Evolutionary conservation across 2,888 invertebrate genomes (phyloP).

Genomic region (Acheta domesticus): DNA sequence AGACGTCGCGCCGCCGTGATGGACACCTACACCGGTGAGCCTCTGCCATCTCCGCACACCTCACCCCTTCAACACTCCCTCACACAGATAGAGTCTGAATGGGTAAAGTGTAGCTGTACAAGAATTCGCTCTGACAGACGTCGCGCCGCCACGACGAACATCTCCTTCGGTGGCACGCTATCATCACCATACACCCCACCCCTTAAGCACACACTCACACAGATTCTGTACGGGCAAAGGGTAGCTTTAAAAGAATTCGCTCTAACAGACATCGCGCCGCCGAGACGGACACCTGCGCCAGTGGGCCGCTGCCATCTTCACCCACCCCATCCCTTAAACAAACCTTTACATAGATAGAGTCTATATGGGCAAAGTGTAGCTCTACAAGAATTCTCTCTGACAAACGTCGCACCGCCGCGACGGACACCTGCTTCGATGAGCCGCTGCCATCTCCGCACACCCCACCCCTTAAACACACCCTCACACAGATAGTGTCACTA

Average conservation of each 20-base stretch:
- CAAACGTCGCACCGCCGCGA: constrained; percentile 81
- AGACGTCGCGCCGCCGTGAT: constrained; percentile 78
- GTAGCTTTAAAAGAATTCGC: no score
- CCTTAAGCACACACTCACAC: no score
- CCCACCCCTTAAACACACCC: constrained; percentile 38
- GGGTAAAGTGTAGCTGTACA: constrained; percentile 91
- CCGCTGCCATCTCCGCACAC: no score
- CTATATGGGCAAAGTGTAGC: no score
- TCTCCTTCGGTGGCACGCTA: constrained; percentile 69
- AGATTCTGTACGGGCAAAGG: no score
- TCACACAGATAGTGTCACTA: constrained; percentile 82
- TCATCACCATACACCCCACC: not conserved
- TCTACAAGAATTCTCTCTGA: constrained; percentile 64
- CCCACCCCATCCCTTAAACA: no score
- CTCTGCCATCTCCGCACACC: not conserved
- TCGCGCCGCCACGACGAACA: constrained; percentile 80
- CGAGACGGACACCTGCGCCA: no score
- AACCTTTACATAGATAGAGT: no score
- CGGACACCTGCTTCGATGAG: constrained; percentile 80
- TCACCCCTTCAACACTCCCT: not conserved
- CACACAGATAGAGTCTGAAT: not conserved
- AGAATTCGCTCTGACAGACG: constrained; percentile 93
- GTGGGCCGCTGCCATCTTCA: no score
- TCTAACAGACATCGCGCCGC: no score
- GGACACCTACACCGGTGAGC: constrained; percentile 82